These are phyloP conservation scores for human (Homo sapiens) DNA, from an alignment of 2,113 vertebrate genomes.

Conservation along the genomic window GRCh38 chr3:192721001-192721500, in stretches of 20 bases:
- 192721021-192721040: background rate
- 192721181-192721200: background rate
- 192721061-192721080: background rate
- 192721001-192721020: background rate
- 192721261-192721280: background rate
- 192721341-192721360: slow-evolving; percentile 20
- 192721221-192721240: background rate
- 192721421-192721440: background rate
- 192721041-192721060: background rate
- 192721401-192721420: slow-evolving; percentile 14
- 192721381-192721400: background rate
- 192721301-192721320: background rate
- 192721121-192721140: background rate
- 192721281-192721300: background rate
- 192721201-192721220: slow-evolving; percentile 3
- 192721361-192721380: background rate
- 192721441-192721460: background rate
- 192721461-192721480: background rate
- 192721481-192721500: background rate
- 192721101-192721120: background rate
- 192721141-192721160: background rate
- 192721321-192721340: background rate
- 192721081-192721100: background rate
- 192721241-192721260: background rate
- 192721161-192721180: background rate